Conservation (phyloP, 2,113 vertebrate species). For the Cygnus buccinator region DNA sequence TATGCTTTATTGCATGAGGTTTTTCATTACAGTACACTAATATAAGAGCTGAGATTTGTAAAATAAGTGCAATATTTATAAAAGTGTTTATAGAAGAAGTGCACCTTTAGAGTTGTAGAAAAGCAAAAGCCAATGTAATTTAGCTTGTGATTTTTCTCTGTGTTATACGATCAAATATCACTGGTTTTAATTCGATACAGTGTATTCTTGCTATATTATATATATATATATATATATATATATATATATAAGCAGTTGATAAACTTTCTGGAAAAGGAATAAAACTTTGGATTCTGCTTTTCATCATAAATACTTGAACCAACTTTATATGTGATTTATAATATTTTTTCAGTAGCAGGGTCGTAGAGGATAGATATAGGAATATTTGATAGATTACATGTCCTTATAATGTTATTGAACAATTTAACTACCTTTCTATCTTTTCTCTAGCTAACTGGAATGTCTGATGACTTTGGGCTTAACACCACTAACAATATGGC, state of each 20-base stretch:
- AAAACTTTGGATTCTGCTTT: not conserved
- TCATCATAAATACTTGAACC: slow-evolving; percentile 2
- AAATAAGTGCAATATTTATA: not conserved
- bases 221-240: slow-evolving; percentile 49
- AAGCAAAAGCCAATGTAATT: not conserved
- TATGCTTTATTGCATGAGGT: not conserved
- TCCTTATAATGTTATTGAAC: not conserved
- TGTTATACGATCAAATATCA: slow-evolving; percentile 72
- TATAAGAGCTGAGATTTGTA: not conserved
- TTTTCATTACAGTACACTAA: not conserved
- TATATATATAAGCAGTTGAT: slow-evolving; percentile 76
- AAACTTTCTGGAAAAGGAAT: not conserved
- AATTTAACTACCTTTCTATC: not conserved
- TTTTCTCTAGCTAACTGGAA: not conserved
- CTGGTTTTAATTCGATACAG: slow-evolving; percentile 75
- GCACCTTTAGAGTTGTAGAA: not conserved
- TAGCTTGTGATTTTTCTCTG: not conserved
- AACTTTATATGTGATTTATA: not conserved
- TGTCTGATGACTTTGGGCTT: not conserved
- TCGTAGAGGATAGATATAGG: not conserved
- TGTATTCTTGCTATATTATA: slow-evolving; percentile 53
- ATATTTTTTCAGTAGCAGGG: not conserved
- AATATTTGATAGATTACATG: not conserved
- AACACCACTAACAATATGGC: not conserved
- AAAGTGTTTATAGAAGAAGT: not conserved